phyloP scores from a whole-genome alignment of 1,140 invertebrate species.

The Pygmarrhopalites habei region DNA sequence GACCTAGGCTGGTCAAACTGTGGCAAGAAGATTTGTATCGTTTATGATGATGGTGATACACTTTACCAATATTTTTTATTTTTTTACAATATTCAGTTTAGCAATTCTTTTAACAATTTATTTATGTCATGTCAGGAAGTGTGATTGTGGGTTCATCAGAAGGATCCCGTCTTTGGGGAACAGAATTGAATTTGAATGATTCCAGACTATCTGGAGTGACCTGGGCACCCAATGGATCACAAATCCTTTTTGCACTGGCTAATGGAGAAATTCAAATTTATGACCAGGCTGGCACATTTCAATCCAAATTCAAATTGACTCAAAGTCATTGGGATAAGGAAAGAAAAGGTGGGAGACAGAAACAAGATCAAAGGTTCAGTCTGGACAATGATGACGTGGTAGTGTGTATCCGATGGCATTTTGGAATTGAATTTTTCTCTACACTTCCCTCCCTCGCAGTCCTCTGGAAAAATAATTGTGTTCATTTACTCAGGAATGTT shows the following conservation, averaged over 20 bases:
- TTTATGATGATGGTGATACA: constrained; percentile 94
- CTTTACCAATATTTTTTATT: no score
- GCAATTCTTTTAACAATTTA: no score
- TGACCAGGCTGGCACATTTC: background rate
- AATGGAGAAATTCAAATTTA: background rate
- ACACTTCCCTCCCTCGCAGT: constrained; percentile 19
- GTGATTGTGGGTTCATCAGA: constrained; percentile 92
- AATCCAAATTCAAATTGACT: constrained; percentile 76
- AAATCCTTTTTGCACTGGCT: background rate
- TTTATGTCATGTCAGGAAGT: constrained; percentile 54
- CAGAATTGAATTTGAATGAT: constrained; percentile 76
- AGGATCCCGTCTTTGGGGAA: constrained; percentile 96
- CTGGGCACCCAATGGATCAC: background rate
- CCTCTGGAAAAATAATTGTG: constrained; percentile 20
- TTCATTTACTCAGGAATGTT: constrained; percentile 12
- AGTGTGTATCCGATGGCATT: constrained; percentile 25
- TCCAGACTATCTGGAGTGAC: background rate
- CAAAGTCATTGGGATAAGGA: constrained; percentile 63
- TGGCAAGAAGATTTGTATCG: constrained; percentile 97
- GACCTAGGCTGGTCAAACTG: constrained; percentile 95
- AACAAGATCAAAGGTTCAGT: background rate
- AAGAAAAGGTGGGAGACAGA: background rate
- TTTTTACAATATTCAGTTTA: no score
- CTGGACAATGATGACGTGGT: background rate
- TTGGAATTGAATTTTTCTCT: background rate